Evolutionary conservation across 2,888 invertebrate genomes (phyloP), one percentile per base, ranked within the genome.

Genomic region (Apoda limacodes): DNA sequence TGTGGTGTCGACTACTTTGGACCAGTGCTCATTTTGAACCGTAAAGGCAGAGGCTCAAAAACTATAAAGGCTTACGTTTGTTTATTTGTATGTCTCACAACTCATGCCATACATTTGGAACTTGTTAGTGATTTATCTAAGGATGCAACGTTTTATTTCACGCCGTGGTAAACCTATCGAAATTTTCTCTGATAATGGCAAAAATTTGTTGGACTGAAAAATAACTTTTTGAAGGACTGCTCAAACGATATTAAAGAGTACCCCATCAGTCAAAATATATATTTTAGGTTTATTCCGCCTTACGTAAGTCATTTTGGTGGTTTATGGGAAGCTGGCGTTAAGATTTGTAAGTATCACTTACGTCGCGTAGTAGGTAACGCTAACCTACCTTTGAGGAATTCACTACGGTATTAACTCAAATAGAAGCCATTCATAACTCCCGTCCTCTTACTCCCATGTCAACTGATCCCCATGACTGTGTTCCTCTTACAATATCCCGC

Each of bases 401-500:
- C 9, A 19, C 28, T 12, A 47, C 43, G 5, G 25, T 39, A 2
- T 35, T 47, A n/a, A 14, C 38, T 9, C 40, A 38, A 30, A 13
- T 40, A 7, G 38, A 41, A 22, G 35, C 38, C 6, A 22, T 41
- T 9, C 30, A 38, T 9, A 38, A 41, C 24, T 35, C 35, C 7
- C 28, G 38, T 6, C 30, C 40, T 26, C 21, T 32, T 26, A 10
- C 14, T 5, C 36, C 39, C 2, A 11, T 39, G 13, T 32, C 34
- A 13, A 14, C 29, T 4, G 25, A 29, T 14, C 28, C 32, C 7
- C n/a, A 15, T 13, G 32, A 32, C 13, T 12, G 25, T n/a, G 13
- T 22, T 9, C 40, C 39, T 2, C 27, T 52, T n/a, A 48, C 47
- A 1, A 50, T 52, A 5, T 49, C 35, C 1, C 54, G 52, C 26